phyloP scores from a whole-genome alignment of 2,797 vertebrate genomes.

The Enteromius fasciolatus region DNA sequence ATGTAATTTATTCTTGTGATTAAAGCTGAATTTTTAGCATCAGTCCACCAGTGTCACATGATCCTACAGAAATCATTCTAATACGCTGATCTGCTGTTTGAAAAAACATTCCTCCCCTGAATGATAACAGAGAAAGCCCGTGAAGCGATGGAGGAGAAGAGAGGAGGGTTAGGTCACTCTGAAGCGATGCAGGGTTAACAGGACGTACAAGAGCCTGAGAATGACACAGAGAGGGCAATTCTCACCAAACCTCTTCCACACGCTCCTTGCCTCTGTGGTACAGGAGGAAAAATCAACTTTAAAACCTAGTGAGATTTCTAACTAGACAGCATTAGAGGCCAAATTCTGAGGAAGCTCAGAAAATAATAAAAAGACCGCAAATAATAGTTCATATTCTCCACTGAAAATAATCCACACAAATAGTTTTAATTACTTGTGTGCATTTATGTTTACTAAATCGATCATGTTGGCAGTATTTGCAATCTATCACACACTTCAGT shows the following conservation, averaged over 20 bases:
- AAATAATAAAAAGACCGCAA: neutral
- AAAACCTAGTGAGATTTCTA: neutral
- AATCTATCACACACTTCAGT: neutral
- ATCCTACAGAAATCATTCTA: neutral
- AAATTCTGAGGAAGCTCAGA: neutral
- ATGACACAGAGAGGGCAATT: constrained; percentile 71
- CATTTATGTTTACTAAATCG: neutral
- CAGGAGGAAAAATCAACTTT: constrained; percentile 86
- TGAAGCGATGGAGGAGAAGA: neutral
- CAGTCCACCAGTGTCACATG: neutral
- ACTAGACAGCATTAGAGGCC: neutral
- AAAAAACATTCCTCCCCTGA: neutral
- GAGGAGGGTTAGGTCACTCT: constrained; percentile 30
- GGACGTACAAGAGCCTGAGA: neutral
- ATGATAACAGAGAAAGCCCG: neutral
- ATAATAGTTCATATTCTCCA: neutral
- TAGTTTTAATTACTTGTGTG: neutral
- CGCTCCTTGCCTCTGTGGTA: constrained; percentile 92
- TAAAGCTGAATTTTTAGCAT: neutral
- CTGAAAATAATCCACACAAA: neutral
- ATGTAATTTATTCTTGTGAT: neutral
- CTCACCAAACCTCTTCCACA: constrained; percentile 96
- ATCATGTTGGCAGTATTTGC: neutral
- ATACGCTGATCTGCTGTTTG: neutral
- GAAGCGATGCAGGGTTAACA: constrained; percentile 30